Conservation (phyloP, 2,888 invertebrate genomes). For the Rambutsinella grinnellia region DNA sequence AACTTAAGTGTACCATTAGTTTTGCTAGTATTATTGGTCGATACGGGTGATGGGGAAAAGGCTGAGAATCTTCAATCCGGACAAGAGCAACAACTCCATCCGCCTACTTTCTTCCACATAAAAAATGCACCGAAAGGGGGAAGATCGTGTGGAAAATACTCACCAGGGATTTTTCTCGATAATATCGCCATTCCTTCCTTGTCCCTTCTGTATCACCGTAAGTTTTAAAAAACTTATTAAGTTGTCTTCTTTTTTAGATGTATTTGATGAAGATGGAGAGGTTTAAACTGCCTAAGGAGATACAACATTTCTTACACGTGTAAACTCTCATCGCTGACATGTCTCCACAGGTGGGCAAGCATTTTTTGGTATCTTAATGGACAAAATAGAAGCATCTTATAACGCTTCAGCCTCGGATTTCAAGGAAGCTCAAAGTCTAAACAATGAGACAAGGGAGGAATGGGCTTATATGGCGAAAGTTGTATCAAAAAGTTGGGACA, state of each 20-base stretch:
- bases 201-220: constrained; percentile 38
- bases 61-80: not conserved
- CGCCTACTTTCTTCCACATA: not conserved
- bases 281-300: too few relatives aligned
- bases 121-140: not conserved
- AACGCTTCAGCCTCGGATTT: not conserved
- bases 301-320: too few relatives aligned
- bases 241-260: too few relatives aligned
- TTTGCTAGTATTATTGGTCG: not conserved
- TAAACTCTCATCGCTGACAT: too few relatives aligned
- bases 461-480: constrained; percentile 53
- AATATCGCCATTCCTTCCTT: constrained; percentile 41
- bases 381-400: constrained; percentile 50
- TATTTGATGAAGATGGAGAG: too few relatives aligned
- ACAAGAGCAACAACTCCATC: not conserved
- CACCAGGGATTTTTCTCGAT: constrained; percentile 57
- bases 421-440: constrained; percentile 20
- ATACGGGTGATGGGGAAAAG: not conserved
- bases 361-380: constrained; percentile 60
- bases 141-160: constrained; percentile 34
- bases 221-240: too few relatives aligned
- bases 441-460: constrained; percentile 39
- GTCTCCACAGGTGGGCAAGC: constrained; percentile 49
- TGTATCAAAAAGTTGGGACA: constrained; percentile 51
- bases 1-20: not conserved